Evolutionary conservation across 2,113 vertebrate genomes (phyloP).

Genomic region (Fulmarus glacialis): DNA sequence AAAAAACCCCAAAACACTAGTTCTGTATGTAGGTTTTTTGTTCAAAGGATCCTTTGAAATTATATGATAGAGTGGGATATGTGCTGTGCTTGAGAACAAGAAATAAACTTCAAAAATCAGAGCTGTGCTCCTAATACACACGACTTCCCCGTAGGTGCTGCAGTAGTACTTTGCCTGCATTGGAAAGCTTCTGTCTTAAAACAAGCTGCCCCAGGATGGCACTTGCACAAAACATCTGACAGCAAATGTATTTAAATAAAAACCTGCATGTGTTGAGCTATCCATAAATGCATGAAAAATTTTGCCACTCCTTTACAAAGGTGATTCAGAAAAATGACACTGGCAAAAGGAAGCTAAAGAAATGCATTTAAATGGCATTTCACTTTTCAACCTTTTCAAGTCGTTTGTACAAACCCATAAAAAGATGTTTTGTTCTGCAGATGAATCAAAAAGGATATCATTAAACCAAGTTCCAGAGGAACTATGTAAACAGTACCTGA

Average conservation of each 20-base stretch:
- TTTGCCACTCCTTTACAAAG: not conserved
- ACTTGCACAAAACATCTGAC: not conserved
- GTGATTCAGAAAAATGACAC: not conserved
- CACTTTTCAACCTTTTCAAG: not conserved
- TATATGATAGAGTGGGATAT: not conserved
- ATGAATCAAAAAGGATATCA: slow-evolving; percentile 8
- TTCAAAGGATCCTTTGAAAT: not conserved
- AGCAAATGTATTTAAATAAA: slow-evolving; percentile 24
- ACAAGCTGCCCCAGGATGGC: not conserved
- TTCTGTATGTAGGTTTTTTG: not conserved
- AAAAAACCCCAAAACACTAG: not conserved
- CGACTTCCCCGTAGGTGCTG: not conserved
- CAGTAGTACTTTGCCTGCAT: not conserved
- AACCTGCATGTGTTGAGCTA: not conserved
- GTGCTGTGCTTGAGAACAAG: not conserved
- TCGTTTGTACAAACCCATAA: not conserved
- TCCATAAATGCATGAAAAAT: slow-evolving; percentile 1
- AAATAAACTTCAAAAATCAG: not conserved
- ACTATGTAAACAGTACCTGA: slow-evolving; percentile 12
- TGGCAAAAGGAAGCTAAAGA: not conserved
- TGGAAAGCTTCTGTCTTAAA: not conserved
- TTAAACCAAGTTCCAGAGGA: slow-evolving; percentile 10
- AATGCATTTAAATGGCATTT: not conserved
- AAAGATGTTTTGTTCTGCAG: slow-evolving; percentile 59
- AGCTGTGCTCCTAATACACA: not conserved